Percentiles rank a stretch among this genome's conserved stretches.
Conservation (phyloP, 2,797 vertebrate species). For the Cirrhinus molitorella region DNA sequence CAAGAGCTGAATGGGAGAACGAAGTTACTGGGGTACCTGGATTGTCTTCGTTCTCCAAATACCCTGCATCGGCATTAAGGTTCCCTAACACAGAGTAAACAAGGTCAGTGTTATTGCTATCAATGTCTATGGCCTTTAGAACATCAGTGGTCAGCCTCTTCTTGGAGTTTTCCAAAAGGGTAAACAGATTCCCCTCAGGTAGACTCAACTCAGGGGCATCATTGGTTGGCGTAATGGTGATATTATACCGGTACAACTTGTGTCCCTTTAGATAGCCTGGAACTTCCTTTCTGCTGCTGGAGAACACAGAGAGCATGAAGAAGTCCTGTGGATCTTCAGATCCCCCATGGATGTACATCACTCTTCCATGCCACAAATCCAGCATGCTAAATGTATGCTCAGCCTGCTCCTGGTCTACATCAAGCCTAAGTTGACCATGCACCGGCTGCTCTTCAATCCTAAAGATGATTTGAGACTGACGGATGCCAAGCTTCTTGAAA, state of each 20-base stretch:
- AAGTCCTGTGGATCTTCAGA: slow-evolving; percentile 86
- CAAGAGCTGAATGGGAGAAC: slow-evolving; percentile 84
- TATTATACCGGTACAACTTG: slow-evolving; percentile 80
- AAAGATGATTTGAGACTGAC: slow-evolving; percentile 89
- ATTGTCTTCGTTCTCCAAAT: slow-evolving; percentile 83
- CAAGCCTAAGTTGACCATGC: slow-evolving; percentile 84
- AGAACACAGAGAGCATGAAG: slow-evolving; percentile 87
- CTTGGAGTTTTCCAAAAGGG: slow-evolving; percentile 87
- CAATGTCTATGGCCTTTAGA: slow-evolving; percentile 84
- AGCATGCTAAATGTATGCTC: slow-evolving; percentile 86
- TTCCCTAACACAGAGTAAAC: slow-evolving; percentile 87
- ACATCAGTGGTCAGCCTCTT: slow-evolving; percentile 82
- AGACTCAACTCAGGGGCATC: slow-evolving; percentile 88
- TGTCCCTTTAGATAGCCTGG: slow-evolving; percentile 79
- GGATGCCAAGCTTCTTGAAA: slow-evolving; percentile 84
- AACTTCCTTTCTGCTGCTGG: slow-evolving; percentile 80
- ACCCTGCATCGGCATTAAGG: slow-evolving; percentile 86
- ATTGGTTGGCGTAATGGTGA: slow-evolving; percentile 86
- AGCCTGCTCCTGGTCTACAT: slow-evolving; percentile 77
- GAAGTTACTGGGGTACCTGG: slow-evolving; percentile 78
- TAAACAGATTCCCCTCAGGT: slow-evolving; percentile 87
- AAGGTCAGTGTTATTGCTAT: slow-evolving; percentile 79
- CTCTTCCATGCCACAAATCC: slow-evolving; percentile 85
- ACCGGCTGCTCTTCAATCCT: slow-evolving; percentile 81
- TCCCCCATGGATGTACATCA: slow-evolving; percentile 89